phyloP scores from a whole-genome alignment of 2,797 vertebrate species.

The Channallabes apus region DNA sequence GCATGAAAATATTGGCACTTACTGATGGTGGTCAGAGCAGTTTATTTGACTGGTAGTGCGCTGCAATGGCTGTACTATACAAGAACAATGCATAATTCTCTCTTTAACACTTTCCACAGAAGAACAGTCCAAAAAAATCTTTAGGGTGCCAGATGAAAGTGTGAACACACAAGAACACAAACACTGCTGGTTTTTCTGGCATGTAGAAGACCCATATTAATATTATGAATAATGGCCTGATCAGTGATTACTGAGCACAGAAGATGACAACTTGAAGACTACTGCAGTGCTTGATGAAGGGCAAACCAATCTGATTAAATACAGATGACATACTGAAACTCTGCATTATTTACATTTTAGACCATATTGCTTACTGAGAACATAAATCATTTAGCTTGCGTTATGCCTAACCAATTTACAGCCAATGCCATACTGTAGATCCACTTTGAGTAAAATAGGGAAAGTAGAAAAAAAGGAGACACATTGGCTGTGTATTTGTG shows the following conservation, averaged over 20 bases:
- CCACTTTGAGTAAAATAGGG: background rate
- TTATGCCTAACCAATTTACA: background rate
- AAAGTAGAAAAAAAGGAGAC: background rate
- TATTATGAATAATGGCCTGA: background rate
- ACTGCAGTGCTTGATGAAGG: background rate
- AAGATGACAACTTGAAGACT: background rate
- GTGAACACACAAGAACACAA: background rate
- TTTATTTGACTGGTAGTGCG: slow-evolving; percentile 14
- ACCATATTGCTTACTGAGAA: background rate
- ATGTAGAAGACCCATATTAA: background rate
- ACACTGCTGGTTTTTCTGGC: background rate
- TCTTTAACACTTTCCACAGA: background rate
- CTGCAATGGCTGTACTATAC: slow-evolving; percentile 35
- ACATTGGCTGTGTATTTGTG: background rate
- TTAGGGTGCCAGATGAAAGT: background rate
- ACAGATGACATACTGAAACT: background rate
- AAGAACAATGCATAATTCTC: slow-evolving; percentile 11
- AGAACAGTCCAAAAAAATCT: background rate
- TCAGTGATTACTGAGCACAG: background rate
- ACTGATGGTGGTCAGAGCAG: slow-evolving; percentile 16
- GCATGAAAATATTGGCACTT: slow-evolving; percentile 47
- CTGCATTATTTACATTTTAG: background rate
- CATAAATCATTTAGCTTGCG: background rate
- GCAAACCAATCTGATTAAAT: background rate
- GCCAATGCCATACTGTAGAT: background rate